Percentiles rank a stretch among this genome's conserved stretches.
phyloP scores from a whole-genome alignment of 2,113 vertebrate genomes.

The Heterotilapia buettikoferi region DNA sequence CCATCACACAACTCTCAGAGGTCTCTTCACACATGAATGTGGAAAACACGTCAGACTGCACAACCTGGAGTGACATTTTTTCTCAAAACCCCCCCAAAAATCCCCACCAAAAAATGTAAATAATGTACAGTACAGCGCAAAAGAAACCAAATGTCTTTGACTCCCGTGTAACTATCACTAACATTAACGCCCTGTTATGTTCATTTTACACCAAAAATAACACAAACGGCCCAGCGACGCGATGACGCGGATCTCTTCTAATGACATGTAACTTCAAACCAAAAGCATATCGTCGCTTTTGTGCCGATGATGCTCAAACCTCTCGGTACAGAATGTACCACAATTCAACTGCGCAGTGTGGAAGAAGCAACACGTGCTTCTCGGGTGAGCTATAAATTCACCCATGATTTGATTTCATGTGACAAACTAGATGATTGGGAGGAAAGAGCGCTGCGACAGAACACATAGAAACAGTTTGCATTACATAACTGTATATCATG shows the following conservation, averaged over 20 bases:
- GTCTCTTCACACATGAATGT: background rate
- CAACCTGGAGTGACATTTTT: background rate
- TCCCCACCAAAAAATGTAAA: background rate
- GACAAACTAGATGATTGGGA: conserved; percentile 47
- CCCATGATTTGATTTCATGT: conserved; percentile 43
- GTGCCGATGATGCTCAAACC: background rate
- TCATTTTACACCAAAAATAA: background rate
- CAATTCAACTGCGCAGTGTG: background rate
- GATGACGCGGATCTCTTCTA: background rate
- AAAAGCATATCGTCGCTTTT: background rate
- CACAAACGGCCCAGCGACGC: background rate
- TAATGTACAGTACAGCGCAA: background rate
- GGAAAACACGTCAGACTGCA: background rate
- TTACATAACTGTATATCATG: conserved; percentile 54
- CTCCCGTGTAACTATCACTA: background rate
- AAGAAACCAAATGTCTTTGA: background rate
- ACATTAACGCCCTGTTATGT: background rate
- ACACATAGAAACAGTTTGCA: conserved; percentile 43
- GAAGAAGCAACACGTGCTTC: conserved; percentile 8
- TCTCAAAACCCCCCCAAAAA: background rate
- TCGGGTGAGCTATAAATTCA: conserved; percentile 36
- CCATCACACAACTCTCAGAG: background rate
- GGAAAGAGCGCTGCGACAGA: conserved; percentile 18
- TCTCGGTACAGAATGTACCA: background rate
- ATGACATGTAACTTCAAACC: background rate